Evolutionary conservation across 2,797 vertebrate species (phyloP).

Genomic region (Bryconaethiops microstoma): DNA sequence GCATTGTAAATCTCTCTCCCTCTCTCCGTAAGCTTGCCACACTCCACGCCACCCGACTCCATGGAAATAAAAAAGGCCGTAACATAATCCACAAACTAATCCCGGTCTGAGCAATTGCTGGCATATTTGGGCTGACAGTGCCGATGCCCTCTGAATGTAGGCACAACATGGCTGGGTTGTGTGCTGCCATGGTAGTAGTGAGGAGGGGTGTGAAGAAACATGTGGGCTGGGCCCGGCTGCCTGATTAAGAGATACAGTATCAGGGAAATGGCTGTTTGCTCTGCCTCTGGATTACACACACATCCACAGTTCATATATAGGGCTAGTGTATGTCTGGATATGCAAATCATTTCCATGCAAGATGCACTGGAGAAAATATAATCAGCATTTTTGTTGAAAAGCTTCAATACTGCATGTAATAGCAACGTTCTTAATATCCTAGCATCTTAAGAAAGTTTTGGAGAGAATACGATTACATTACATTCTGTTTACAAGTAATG

Average conservation of each 20-base stretch:
- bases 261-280: conserved; percentile 15
- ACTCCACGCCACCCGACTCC: conserved; percentile 76
- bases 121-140: conserved; percentile 67
- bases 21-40: conserved; percentile 12
- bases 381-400: too few species aligned
- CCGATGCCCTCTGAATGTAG: conserved; percentile 64
- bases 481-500: too few species aligned
- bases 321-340: background rate
- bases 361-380: background rate
- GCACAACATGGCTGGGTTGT: conserved; percentile 58
- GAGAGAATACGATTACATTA: too few species aligned
- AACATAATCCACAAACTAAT: conserved; percentile 80
- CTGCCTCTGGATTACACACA: conserved; percentile 2
- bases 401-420: too few species aligned
- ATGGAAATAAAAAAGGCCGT: conserved; percentile 77
- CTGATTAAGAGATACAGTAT: conserved; percentile 60
- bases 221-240: conserved; percentile 20
- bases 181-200: conserved; percentile 60
- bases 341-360: too few species aligned
- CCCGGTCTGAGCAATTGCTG: conserved; percentile 76
- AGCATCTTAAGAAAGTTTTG: too few species aligned
- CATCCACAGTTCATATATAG: background rate
- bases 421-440: too few species aligned
- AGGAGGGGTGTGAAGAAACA: conserved; percentile 21
- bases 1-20: conserved; percentile 77